A percentile compares a stretch with the other conserved stretches of the same genome.
phyloP scores from a whole-genome alignment of 2,888 invertebrate genomes.

The Campoletis raptor region DNA sequence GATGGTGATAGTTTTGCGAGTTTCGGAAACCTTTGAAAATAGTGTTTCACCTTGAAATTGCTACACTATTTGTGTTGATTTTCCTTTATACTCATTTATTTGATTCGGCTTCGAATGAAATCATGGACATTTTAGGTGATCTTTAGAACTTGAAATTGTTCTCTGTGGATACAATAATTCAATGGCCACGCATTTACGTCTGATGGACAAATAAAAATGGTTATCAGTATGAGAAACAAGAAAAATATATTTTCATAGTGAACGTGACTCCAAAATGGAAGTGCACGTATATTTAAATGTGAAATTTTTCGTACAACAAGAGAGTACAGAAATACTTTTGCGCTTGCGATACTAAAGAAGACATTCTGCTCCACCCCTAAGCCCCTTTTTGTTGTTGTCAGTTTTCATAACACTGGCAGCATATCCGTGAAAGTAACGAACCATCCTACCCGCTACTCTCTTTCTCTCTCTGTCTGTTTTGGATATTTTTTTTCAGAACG shows the following conservation, averaged over 20 bases:
- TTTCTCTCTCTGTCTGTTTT: conserved; percentile 13
- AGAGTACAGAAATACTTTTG: neutral
- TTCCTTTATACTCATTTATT: neutral
- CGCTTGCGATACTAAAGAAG: neutral
- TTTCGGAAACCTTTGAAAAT: neutral
- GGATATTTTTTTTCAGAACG: conserved; percentile 30
- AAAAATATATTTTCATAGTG: neutral
- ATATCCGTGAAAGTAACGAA: conserved; percentile 27
- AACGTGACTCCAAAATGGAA: neutral
- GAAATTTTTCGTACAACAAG: neutral
- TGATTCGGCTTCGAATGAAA: neutral
- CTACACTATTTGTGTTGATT: neutral
- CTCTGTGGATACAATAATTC: neutral
- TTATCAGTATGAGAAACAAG: neutral
- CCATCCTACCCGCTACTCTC: neutral
- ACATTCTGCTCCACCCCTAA: conserved; percentile 21
- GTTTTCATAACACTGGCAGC: conserved; percentile 2
- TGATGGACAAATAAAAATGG: neutral
- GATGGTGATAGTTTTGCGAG: neutral
- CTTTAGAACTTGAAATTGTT: neutral
- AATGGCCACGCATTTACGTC: neutral
- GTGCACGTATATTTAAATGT: neutral
- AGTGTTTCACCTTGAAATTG: neutral
- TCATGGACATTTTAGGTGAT: neutral
- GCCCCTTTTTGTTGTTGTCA: neutral